These are phyloP conservation scores for Plumapathes pennacea DNA, from an alignment of 92 coral and sea anemone genomes.

Conservation along the genomic window DNA sequence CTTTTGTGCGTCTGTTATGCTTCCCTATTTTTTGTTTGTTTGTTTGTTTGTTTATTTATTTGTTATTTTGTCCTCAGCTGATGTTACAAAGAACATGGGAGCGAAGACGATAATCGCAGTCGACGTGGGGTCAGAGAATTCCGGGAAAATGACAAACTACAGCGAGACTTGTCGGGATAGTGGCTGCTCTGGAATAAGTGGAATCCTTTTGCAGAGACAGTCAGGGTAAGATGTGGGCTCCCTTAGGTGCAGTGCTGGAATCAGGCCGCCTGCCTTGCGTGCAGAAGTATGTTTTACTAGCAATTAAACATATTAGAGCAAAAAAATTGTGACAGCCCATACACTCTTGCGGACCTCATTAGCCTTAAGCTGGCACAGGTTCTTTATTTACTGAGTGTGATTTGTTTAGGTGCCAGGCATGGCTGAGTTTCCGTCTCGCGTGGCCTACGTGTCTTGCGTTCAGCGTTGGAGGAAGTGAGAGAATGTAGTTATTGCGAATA, in stretches of 20 bases:
- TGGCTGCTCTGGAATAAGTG: slow-evolving; percentile 99
- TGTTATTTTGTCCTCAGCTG: too few relatives aligned
- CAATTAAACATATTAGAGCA: too few relatives aligned
- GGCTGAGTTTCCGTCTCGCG: slow-evolving; percentile 94
- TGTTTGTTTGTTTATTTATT: too few relatives aligned
- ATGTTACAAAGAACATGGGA: slow-evolving; percentile 95
- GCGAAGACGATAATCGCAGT: slow-evolving; percentile 96
- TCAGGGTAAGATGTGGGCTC: slow-evolving; percentile 82
- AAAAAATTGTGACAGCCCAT: too few relatives aligned
- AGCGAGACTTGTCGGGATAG: slow-evolving; percentile 98
- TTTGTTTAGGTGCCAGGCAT: slow-evolving; percentile 81
- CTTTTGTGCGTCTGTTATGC: too few relatives aligned
- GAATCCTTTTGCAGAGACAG: slow-evolving; percentile 96
- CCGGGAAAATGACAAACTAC: slow-evolving; percentile 88
- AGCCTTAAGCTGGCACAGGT: too few relatives aligned
- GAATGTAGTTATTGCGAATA: slow-evolving; percentile 93
- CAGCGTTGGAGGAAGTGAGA: slow-evolving; percentile 90
- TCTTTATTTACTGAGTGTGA: slow-evolving; percentile 3
- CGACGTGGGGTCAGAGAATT: slow-evolving; percentile 96
- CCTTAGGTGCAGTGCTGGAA: too few relatives aligned
- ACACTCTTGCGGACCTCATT: too few relatives aligned
- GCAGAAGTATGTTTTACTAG: too few relatives aligned
- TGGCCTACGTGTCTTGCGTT: slow-evolving; percentile 95
- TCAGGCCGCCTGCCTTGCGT: too few relatives aligned
- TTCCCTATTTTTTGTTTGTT: too few relatives aligned